Evolutionary conservation across 1,140 invertebrate genomes (phyloP).

Genomic region (Caenorhabditis latens): DNA sequence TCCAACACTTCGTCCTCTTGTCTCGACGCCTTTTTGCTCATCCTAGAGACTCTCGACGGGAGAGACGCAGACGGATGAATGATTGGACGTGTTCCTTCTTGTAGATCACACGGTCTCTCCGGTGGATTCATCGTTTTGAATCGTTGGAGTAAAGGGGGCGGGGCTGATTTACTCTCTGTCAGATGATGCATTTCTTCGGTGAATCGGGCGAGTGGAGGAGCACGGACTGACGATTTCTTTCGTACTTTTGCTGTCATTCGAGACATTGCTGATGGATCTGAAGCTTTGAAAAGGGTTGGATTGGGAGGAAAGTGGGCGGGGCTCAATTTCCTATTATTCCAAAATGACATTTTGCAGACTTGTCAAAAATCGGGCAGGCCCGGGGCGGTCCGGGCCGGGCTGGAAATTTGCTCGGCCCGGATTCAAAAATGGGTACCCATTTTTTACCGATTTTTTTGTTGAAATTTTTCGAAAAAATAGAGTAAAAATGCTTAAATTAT

Average conservation of each 20-base stretch:
- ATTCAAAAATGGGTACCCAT: no score
- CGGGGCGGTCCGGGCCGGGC: no score
- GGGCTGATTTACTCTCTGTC: conserved; percentile 3
- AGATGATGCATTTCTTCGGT: neutral
- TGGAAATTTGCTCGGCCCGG: no score
- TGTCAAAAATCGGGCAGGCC: no score
- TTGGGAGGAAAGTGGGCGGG: no score
- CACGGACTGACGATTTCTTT: conserved; percentile 10
- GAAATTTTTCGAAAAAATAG: no score
- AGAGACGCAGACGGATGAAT: conserved; percentile 14
- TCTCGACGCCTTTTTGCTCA: neutral
- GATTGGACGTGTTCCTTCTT: conserved; percentile 7
- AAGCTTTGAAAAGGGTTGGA: conserved; percentile 1
- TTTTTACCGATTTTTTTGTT: no score
- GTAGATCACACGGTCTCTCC: neutral
- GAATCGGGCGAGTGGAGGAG: neutral
- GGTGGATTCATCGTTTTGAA: neutral
- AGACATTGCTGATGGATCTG: conserved; percentile 37
- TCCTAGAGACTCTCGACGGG: neutral
- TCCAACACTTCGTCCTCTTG: conserved; percentile 5
- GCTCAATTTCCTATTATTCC: no score
- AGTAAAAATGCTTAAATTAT: no score
- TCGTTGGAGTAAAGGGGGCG: neutral
- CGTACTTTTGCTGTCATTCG: conserved; percentile 25
- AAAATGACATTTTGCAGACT: no score